These are phyloP conservation scores for Vanacampus margaritifer DNA, from an alignment of 2,113 vertebrate genomes.

Conservation along the genomic window DNA sequence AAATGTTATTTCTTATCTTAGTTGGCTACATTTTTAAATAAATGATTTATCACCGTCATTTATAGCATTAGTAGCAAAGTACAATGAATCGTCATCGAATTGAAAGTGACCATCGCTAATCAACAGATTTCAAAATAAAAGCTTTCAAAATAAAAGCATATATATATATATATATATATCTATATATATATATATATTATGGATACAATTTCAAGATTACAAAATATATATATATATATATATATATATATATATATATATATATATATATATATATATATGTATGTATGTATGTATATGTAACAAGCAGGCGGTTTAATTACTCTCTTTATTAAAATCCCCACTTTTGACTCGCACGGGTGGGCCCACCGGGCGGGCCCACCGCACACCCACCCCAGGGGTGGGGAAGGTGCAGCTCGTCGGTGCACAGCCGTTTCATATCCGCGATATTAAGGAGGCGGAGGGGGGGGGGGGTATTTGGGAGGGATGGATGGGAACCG, in stretches of 20 bases:
- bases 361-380: not conserved
- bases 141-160: too few relatives aligned
- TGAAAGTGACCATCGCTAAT: not conserved
- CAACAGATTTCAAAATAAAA: too few relatives aligned
- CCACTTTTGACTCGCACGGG: conserved; percentile 8
- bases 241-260: too few relatives aligned
- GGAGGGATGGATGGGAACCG: conserved; percentile 38
- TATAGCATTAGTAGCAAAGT: not conserved
- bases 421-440: conserved; percentile 28
- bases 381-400: not conserved
- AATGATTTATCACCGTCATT: not conserved
- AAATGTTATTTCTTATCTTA: not conserved
- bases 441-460: conserved; percentile 51
- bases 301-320: too few relatives aligned
- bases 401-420: conserved; percentile 33
- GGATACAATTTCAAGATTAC: too few relatives aligned
- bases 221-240: too few relatives aligned
- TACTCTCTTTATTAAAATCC: conserved; percentile 10
- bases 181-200: too few relatives aligned
- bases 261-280: too few relatives aligned
- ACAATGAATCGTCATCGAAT: not conserved
- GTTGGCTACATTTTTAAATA: not conserved
- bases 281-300: too few relatives aligned
- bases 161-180: too few relatives aligned
- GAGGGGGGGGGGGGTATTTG: conserved; percentile 23